These are phyloP conservation scores for Monopis laevigella DNA, from an alignment of 2,888 invertebrate genomes.

Conservation along the genomic window DNA sequence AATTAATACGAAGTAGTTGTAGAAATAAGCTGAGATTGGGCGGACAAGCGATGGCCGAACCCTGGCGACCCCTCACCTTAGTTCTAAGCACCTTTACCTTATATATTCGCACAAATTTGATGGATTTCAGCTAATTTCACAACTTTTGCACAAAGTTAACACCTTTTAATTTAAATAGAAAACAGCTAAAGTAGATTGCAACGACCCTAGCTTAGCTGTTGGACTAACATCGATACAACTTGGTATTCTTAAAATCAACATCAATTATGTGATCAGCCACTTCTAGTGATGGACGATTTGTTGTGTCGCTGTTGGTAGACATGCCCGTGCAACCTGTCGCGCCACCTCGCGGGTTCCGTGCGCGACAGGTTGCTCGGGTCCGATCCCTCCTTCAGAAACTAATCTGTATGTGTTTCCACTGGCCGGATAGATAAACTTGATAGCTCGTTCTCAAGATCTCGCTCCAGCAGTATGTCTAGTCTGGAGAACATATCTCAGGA, in stretches of 20 bases:
- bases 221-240: too few relatives aligned
- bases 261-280: too few relatives aligned
- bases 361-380: neutral
- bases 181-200: slow-evolving; percentile 2
- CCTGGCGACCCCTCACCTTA: slow-evolving; percentile 28
- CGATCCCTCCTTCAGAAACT: slow-evolving; percentile 28
- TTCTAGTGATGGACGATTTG: too few relatives aligned
- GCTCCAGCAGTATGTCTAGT: slow-evolving; percentile 98
- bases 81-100: slow-evolving; percentile 17
- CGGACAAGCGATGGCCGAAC: slow-evolving; percentile 42
- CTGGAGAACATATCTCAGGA: slow-evolving; percentile 96
- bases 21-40: slow-evolving; percentile 61
- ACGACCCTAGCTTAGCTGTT: neutral
- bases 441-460: slow-evolving; percentile 94
- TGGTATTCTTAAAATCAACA: too few relatives aligned
- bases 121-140: slow-evolving; percentile 59
- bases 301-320: too few relatives aligned
- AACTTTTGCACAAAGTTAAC: slow-evolving; percentile 25
- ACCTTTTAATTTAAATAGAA: too few relatives aligned
- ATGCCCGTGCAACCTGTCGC: too few relatives aligned
- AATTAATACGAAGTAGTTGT: slow-evolving; percentile 28
- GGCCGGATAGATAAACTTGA: slow-evolving; percentile 95
- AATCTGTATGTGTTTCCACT: slow-evolving; percentile 44
- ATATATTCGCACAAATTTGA: slow-evolving; percentile 30
- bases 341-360: neutral